Evolutionary conservation across 2,888 invertebrate genomes (phyloP).

Genomic region (Nomada ferruginata): DNA sequence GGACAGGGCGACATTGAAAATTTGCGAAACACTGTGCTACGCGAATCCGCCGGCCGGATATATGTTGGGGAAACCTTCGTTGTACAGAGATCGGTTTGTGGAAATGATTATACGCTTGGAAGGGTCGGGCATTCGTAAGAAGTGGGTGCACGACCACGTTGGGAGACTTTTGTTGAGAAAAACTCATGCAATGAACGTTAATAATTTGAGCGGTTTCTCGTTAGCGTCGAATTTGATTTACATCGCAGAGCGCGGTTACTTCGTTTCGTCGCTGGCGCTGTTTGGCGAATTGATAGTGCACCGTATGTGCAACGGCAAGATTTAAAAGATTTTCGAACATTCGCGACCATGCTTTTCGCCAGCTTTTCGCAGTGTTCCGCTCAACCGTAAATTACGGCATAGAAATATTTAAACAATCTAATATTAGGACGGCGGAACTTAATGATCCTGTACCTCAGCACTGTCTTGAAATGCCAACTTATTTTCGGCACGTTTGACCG

Average conservation of each 20-base stretch:
- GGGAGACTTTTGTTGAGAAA: background rate
- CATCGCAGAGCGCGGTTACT: background rate
- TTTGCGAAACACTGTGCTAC: conserved; percentile 11
- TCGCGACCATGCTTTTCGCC: background rate
- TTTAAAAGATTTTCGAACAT: background rate
- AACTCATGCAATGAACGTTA: background rate
- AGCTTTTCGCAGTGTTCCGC: background rate
- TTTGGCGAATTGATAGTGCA: background rate
- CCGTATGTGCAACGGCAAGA: background rate
- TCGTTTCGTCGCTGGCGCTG: background rate
- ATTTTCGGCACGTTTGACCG: conserved; percentile 59
- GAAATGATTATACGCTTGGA: background rate
- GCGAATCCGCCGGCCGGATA: conserved; percentile 14
- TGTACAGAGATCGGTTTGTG: background rate
- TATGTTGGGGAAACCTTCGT: background rate
- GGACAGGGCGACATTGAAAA: background rate
- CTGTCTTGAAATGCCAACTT: conserved; percentile 55
- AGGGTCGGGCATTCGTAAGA: background rate
- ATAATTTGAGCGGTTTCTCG: accelerated
- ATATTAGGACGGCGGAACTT: conserved; percentile 46
- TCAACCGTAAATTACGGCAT: background rate
- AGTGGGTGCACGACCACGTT: background rate
- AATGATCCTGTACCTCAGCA: conserved; percentile 48
- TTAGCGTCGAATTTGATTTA: background rate
- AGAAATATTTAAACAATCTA: conserved; percentile 40